phyloP scores from a whole-genome alignment of 2,113 vertebrate species.

The Eurypyga helias region DNA sequence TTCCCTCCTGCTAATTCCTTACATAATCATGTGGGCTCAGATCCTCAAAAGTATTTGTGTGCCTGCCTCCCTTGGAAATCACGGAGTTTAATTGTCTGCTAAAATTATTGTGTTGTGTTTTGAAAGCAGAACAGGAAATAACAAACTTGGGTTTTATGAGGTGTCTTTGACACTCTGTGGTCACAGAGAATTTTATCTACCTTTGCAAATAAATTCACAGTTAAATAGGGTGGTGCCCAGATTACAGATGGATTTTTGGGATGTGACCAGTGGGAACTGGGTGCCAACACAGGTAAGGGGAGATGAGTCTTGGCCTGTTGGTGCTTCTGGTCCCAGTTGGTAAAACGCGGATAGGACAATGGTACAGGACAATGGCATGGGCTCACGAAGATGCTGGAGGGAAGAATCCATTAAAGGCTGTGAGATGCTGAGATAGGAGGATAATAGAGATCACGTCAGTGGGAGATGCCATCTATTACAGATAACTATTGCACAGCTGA shows the following conservation, averaged over 20 bases:
- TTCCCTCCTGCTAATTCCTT: slow-evolving; percentile 46
- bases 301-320: background rate
- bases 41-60: slow-evolving; percentile 65
- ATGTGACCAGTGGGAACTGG: background rate
- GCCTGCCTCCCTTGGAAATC: slow-evolving; percentile 50
- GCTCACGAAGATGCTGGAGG: background rate
- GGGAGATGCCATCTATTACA: slow-evolving; percentile 58
- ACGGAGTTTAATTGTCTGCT: slow-evolving; percentile 62
- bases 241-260: background rate
- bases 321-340: background rate
- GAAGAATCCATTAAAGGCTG: slow-evolving; percentile 38
- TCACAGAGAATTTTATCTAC: slow-evolving; percentile 9
- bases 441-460: slow-evolving; percentile 33
- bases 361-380: background rate
- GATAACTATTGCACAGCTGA: slow-evolving; percentile 44
- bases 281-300: background rate
- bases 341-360: background rate
- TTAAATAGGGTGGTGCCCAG: background rate
- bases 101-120: slow-evolving; percentile 65
- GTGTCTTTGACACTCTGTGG: slow-evolving; percentile 53
- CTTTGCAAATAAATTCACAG: background rate
- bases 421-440: slow-evolving; percentile 29
- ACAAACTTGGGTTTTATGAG: slow-evolving; percentile 54
- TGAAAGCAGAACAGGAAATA: slow-evolving; percentile 64
- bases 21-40: slow-evolving; percentile 50